Evolutionary conservation across 2,113 vertebrate species (phyloP), one percentile per base, ranked within the genome.

Genomic region (Pachycephala philippinensis): DNA sequence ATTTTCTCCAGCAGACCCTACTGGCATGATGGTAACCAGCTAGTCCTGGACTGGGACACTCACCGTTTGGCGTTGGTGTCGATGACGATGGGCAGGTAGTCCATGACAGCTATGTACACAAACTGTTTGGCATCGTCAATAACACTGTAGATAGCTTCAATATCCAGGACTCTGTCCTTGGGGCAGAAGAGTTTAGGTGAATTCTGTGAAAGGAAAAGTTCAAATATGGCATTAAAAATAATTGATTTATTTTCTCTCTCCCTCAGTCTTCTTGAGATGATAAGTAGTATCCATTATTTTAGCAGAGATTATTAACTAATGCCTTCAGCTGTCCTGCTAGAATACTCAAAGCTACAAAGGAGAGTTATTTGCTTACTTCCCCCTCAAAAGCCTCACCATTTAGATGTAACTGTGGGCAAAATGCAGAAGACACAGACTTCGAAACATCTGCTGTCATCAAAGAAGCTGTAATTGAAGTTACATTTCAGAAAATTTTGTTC

Each of bases 131-230:
- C 99, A 3, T 99, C 98, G 14, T 99, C 98, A 5, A 99, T 99
- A 87, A 99, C 99, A 10, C 97, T 98, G 97, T 98, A 98, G 97
- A 99, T 99, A 94, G 99, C 99, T n/a, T 99, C 99, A 18, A 99
- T 98, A 95, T 99, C 99, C 90, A 98, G 98, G 90, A 98, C 99
- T 87, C 99, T 98, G 92, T 99, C 98, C 97, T 98, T 99, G 37
- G 99, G 99, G 92, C 99, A 99, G 69, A 99, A 99, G 90, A 98
- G 97, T 84, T 99, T 98, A 30, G 99, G 99, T 80, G 99, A 99
- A 93, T 98, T 99, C 99, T 99, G 97, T 71, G 45, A 95, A 97
- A 80, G 92, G 30, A 97, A 94, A 96, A 95, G 49, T 39, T 66
- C 42, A 75, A 86, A 74, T 63, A 80, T 6, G 35, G 84, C 59